Evolutionary conservation across 2,113 vertebrate genomes (phyloP), one percentile per base, ranked within the genome.

Genomic region (Nipponia nippon): DNA sequence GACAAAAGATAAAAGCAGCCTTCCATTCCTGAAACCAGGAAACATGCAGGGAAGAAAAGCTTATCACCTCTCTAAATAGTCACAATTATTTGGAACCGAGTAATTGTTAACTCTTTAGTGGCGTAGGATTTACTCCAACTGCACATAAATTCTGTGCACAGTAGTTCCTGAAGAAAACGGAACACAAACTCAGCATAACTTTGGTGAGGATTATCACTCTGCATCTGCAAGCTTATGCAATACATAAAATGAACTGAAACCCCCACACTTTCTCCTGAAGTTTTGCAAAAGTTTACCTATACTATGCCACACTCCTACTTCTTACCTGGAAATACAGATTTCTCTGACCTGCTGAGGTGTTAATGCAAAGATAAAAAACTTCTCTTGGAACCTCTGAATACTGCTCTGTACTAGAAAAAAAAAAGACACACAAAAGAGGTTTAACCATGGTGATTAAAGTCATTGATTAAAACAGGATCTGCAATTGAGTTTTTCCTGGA

Each of bases 321-420:
- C 97, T 97, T 98, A 99, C 99, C 99, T 99, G 96, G 99, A 99
- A 98, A 99, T 99, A 98, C 99, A 99, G 87, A 99, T 99, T 97
- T 99, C 99, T 98, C 99, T 98, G 96, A 99, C 99, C 97, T 99
- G 99, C 79, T 99, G 99, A 93, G 99, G 99, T 36, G 99, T 99
- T 98, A 99, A 96, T 76, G 99, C 99, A 98, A 99, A 99, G 97
- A 99, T 99, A 90, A 99, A 99, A 97, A 99, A 99, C 96, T 99
- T 99, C 96, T 99, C 99, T 93, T 99, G 99, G 97, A 99, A 99
- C 59, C 99, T 98, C 89, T 99, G 99, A 97, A 99, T 98, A 96
- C 98, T 98, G 97, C 98, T 99, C 81, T 81, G 99, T 98, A 98
- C 99, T 99, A 87, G 44, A 96, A 90, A 69, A 58, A 87, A 91